Conservation (phyloP, 2,888 invertebrate genomes). For the Micoletzkya japonica region DNA sequence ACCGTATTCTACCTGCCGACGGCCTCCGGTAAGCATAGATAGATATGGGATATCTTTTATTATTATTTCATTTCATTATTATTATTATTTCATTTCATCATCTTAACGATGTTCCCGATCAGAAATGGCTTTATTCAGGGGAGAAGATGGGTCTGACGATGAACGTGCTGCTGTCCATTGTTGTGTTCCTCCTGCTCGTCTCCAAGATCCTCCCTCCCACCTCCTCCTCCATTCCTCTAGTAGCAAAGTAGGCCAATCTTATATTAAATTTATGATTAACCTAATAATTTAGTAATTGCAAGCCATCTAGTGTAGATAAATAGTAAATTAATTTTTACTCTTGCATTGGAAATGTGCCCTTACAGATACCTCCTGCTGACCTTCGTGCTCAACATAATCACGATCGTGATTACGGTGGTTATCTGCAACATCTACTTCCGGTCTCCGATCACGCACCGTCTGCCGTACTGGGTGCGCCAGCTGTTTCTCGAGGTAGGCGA, state of each 20-base stretch:
- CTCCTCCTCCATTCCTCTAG: constrained; percentile 86
- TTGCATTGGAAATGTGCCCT: not conserved
- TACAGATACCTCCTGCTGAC: constrained; percentile 97
- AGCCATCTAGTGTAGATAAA: not conserved
- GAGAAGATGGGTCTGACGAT: constrained; percentile 73
- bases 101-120: too few relatives aligned
- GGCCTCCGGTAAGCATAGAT: constrained; percentile 96
- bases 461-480: constrained; percentile 92
- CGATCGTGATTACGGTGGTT: constrained; percentile 96
- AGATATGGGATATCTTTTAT: too few relatives aligned
- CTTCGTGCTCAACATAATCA: constrained; percentile 99
- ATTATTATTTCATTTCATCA: too few relatives aligned
- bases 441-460: constrained; percentile 92
- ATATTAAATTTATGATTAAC: not conserved
- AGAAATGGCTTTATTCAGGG: constrained; percentile 63
- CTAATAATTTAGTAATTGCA: not conserved
- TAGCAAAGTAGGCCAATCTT: constrained; percentile 69
- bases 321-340: not conserved
- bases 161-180: constrained; percentile 96
- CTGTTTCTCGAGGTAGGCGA: constrained; percentile 80
- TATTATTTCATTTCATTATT: not conserved
- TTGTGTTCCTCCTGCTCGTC: constrained; percentile 96
- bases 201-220: constrained; percentile 99
- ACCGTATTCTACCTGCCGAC: constrained; percentile 97
- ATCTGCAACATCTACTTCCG: constrained; percentile 99